Conservation (phyloP, 2,888 invertebrate genomes). For the Psococerastis gibbosa region DNA sequence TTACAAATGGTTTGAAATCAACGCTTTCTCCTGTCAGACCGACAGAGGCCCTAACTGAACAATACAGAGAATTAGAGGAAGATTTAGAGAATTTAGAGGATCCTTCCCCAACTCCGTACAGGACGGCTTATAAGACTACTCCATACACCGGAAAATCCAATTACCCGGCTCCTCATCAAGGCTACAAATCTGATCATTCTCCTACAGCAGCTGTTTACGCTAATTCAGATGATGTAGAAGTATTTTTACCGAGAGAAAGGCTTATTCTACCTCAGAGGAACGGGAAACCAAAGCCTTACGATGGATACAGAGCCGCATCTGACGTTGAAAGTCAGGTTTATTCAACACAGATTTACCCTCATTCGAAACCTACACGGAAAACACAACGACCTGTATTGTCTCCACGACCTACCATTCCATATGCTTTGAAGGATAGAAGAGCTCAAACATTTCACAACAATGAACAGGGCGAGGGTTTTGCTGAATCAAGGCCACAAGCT, state of each 20-base stretch:
- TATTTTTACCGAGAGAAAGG: neutral
- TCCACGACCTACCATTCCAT: neutral
- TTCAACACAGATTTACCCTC: constrained; percentile 2
- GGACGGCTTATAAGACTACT: neutral
- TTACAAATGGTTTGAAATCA: neutral
- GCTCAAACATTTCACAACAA: neutral
- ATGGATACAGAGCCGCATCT: constrained; percentile 6
- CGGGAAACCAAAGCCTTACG: constrained; percentile 8
- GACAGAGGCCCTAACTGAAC: neutral
- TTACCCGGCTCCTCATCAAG: neutral
- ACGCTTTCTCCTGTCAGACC: neutral
- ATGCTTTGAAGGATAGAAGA: neutral
- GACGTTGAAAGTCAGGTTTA: constrained; percentile 6
- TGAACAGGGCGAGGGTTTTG: neutral
- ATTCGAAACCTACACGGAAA: neutral
- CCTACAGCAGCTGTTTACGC: neutral
- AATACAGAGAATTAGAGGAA: too few relatives aligned
- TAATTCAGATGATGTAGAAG: constrained; percentile 3
- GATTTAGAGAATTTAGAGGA: neutral
- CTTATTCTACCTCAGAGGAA: neutral
- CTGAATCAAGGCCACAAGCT: constrained; percentile 8
- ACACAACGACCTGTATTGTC: constrained; percentile 1
- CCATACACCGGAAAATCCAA: neutral
- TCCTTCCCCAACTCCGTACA: neutral
- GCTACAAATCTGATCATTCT: neutral